phyloP scores from a whole-genome alignment of 2,888 invertebrate species.

The Bugulina stolonifera region DNA sequence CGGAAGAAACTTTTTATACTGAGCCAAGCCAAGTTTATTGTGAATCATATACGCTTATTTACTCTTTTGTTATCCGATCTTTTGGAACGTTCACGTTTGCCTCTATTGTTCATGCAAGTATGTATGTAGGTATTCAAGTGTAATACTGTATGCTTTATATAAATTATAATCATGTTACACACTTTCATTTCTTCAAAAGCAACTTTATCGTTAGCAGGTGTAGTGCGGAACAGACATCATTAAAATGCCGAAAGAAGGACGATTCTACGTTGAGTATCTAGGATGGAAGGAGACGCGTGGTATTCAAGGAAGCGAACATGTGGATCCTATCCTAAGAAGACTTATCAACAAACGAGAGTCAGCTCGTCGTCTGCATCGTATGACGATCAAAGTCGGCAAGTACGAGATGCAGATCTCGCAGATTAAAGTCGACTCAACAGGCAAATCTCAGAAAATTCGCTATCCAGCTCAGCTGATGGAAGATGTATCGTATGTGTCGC shows the following conservation, averaged over 20 bases:
- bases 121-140: background rate
- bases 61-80: background rate
- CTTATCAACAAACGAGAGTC: slow-evolving; percentile 77
- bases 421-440: slow-evolving; percentile 57
- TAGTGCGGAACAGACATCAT: background rate
- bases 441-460: slow-evolving; percentile 64
- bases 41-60: background rate
- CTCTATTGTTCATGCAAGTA: background rate
- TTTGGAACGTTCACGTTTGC: background rate
- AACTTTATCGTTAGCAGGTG: background rate
- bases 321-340: slow-evolving; percentile 76
- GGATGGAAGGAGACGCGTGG: slow-evolving; percentile 92
- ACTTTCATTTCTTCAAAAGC: background rate
- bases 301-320: slow-evolving; percentile 73
- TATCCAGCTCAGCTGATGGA: slow-evolving; percentile 57
- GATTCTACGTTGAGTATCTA: slow-evolving; percentile 64
- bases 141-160: background rate
- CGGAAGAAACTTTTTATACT: background rate
- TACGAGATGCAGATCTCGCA: slow-evolving; percentile 92
- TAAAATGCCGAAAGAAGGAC: slow-evolving; percentile 44
- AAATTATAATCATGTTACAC: background rate
- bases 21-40: background rate
- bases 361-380: slow-evolving; percentile 76
- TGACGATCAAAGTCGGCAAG: slow-evolving; percentile 59
- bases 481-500: slow-evolving; percentile 70